phyloP scores from a whole-genome alignment of 1,140 invertebrate species.

The Aplysia californica region DNA sequence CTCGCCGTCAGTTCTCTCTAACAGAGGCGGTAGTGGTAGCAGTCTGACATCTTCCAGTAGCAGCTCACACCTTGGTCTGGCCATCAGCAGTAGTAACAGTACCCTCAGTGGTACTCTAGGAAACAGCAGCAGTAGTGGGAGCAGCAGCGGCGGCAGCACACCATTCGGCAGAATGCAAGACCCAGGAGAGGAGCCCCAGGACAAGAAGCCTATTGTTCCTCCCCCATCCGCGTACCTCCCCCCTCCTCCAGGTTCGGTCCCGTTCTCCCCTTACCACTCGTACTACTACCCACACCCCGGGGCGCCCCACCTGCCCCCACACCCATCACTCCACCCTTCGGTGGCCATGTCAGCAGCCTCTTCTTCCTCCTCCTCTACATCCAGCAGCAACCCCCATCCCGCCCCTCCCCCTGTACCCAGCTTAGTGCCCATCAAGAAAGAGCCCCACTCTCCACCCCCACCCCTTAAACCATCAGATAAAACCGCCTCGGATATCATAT shows the following conservation, averaged over 20 bases:
- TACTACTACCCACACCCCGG: conserved; percentile 51
- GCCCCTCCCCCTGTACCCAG: conserved; percentile 39
- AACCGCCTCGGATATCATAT: not conserved
- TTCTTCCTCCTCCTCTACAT: too few species aligned
- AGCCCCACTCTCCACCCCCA: conserved; percentile 33
- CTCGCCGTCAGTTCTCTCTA: too few species aligned
- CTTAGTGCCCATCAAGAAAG: conserved; percentile 41
- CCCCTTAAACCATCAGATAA: conserved; percentile 21
- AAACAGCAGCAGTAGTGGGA: not conserved
- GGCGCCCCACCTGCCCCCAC: conserved; percentile 17
- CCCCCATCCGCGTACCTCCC: conserved; percentile 8
- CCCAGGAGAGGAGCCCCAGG: conserved; percentile 22
- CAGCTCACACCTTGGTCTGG: too few species aligned
- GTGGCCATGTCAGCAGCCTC: conserved; percentile 2
- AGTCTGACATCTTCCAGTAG: too few species aligned
- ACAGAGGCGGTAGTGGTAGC: too few species aligned
- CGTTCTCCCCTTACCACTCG: conserved; percentile 64
- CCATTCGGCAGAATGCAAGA: conserved; percentile 12
- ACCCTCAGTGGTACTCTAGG: not conserved
- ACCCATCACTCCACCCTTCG: conserved; percentile 14
- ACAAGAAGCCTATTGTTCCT: conserved; percentile 30
- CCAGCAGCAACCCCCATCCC: not conserved
- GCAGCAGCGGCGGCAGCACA: not conserved
- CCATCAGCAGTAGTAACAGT: not conserved
- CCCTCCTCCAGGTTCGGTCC: conserved; percentile 9